Conservation (phyloP, 2,797 vertebrate genomes). For the Parambassis ranga region DNA sequence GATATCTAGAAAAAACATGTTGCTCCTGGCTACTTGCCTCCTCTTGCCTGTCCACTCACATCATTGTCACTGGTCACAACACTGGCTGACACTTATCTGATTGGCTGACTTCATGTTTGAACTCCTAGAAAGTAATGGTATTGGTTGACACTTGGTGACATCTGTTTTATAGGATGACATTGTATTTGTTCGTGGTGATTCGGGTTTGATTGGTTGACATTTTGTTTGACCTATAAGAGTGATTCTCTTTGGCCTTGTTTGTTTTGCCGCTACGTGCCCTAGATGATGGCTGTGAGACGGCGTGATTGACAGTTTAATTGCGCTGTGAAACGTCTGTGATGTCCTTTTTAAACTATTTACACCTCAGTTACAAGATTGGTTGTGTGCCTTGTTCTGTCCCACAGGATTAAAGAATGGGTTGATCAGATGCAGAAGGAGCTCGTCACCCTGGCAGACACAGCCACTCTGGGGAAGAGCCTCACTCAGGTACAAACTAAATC, state of each 20-base stretch:
- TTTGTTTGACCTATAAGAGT: conserved; percentile 18
- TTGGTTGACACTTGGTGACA: conserved; percentile 50
- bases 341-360: conserved; percentile 9
- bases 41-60: conserved; percentile 40
- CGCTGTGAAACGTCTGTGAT: conserved; percentile 23
- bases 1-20: conserved; percentile 47
- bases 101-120: conserved; percentile 50
- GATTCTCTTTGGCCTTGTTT: conserved; percentile 45
- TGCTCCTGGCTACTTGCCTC: conserved; percentile 19
- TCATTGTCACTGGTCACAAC: conserved; percentile 38
- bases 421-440: conserved; percentile 97
- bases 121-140: conserved; percentile 43
- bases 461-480: conserved; percentile 88
- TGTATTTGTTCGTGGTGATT: conserved; percentile 39
- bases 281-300: not conserved
- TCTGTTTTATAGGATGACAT: conserved; percentile 31
- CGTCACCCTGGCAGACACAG: conserved; percentile 87
- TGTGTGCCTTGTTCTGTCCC: conserved; percentile 49
- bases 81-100: conserved; percentile 48
- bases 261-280: conserved; percentile 23
- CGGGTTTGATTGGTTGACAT: conserved; percentile 46
- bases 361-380: conserved; percentile 6
- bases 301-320: conserved; percentile 60
- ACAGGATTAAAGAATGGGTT: conserved; percentile 95
- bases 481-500: conserved; percentile 74